A percentile compares a stretch with the other conserved stretches of the same genome.
These are phyloP conservation scores for Thalassophryne amazonica DNA, from an alignment of 2,797 vertebrate species.

Conservation along the genomic window DNA sequence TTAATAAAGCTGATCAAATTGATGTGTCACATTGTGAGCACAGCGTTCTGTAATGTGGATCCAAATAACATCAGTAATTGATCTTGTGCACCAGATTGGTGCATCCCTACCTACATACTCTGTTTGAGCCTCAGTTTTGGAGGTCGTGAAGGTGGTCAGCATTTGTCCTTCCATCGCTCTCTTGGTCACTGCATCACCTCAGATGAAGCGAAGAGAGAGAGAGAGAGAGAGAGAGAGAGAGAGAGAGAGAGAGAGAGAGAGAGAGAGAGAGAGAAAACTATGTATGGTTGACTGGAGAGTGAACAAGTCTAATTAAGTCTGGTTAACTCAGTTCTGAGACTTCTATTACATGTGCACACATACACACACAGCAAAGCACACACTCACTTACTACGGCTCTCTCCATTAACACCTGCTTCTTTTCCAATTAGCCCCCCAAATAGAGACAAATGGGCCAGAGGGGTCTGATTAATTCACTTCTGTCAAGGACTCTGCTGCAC, in stretches of 20 bases:
- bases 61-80: no score
- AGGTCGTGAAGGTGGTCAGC: no score
- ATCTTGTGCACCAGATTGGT: no score
- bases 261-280: slow-evolving; percentile 39
- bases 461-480: slow-evolving; percentile 85
- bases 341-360: slow-evolving; percentile 71
- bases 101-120: no score
- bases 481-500: slow-evolving; percentile 80
- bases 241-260: no score
- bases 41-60: no score
- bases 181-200: slow-evolving; percentile 30
- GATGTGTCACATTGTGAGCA: no score
- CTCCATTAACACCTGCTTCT: slow-evolving; percentile 86
- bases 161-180: slow-evolving; percentile 16
- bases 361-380: slow-evolving; percentile 22
- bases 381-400: slow-evolving; percentile 32
- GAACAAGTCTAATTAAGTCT: slow-evolving; percentile 80
- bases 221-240: no score
- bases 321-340: slow-evolving; percentile 78
- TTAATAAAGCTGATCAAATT: no score
- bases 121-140: no score
- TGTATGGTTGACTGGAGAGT: slow-evolving; percentile 57
- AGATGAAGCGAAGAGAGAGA: slow-evolving; percentile 1
- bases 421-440: slow-evolving; percentile 86
- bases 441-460: slow-evolving; percentile 86